Evolutionary conservation across 2,888 invertebrate genomes (phyloP).

Genomic region (Platycnemis pennipes): DNA sequence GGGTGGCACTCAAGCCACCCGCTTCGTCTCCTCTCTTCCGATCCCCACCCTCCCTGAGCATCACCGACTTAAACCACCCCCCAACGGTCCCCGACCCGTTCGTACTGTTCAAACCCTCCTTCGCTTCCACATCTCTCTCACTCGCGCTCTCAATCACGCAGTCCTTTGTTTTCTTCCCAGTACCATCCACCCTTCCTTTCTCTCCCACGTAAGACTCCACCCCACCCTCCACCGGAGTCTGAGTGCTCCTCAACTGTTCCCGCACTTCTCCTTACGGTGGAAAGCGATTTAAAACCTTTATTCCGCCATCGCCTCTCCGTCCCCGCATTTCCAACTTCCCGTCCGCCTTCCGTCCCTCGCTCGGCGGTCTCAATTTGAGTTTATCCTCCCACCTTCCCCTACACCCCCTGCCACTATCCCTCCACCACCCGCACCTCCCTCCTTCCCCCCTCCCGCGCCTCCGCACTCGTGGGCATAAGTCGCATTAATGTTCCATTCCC

Average conservation of each 20-base stretch:
- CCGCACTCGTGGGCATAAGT: conserved; percentile 1
- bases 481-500: conserved; percentile 5
- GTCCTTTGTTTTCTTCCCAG: conserved; percentile 26
- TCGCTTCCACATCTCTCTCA: neutral
- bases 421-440: neutral
- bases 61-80: neutral
- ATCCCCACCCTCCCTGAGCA: neutral
- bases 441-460: neutral
- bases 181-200: neutral
- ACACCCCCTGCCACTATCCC: neutral
- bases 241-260: conserved; percentile 8
- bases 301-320: neutral
- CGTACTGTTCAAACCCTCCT: neutral
- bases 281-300: conserved; percentile 39
- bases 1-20: conserved; percentile 5
- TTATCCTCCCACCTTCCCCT: neutral
- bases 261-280: neutral
- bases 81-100: neutral
- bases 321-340: neutral
- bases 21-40: neutral
- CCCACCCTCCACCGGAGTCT: neutral
- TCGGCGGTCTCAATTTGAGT: neutral
- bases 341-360: neutral
- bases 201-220: neutral
- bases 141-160: conserved; percentile 25